Conservation (phyloP, 2,113 vertebrate species). For the Loxodonta africana region DNA sequence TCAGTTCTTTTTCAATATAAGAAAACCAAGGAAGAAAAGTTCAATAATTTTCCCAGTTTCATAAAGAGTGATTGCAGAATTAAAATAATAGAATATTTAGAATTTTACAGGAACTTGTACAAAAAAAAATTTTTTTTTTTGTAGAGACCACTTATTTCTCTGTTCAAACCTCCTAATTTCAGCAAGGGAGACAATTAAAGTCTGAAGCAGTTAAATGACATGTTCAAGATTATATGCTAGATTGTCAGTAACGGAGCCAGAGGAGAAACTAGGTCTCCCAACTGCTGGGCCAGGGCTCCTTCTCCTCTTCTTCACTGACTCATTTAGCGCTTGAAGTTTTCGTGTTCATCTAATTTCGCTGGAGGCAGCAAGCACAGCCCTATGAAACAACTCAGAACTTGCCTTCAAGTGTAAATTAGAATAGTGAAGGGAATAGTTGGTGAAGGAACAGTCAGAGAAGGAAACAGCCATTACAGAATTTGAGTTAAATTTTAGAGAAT, state of each 20-base stretch:
- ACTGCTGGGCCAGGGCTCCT: background rate
- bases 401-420: conserved; percentile 25
- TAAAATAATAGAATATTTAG: background rate
- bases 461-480: background rate
- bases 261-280: background rate
- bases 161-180: conserved; percentile 7
- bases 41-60: conserved; percentile 32
- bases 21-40: conserved; percentile 41
- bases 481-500: background rate
- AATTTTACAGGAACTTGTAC: background rate
- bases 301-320: background rate
- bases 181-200: background rate
- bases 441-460: background rate
- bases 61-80: background rate
- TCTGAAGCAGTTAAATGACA: background rate
- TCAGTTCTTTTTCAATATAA: conserved; percentile 18
- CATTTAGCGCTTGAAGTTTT: background rate
- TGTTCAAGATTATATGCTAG: background rate
- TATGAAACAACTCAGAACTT: conserved; percentile 37
- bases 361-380: conserved; percentile 17
- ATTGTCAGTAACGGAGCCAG: background rate
- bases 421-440: background rate
- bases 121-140: no score
- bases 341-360: conserved; percentile 34
- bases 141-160: background rate